phyloP scores from a whole-genome alignment of 1,140 invertebrate genomes.

The Ganaspis sp. region DNA sequence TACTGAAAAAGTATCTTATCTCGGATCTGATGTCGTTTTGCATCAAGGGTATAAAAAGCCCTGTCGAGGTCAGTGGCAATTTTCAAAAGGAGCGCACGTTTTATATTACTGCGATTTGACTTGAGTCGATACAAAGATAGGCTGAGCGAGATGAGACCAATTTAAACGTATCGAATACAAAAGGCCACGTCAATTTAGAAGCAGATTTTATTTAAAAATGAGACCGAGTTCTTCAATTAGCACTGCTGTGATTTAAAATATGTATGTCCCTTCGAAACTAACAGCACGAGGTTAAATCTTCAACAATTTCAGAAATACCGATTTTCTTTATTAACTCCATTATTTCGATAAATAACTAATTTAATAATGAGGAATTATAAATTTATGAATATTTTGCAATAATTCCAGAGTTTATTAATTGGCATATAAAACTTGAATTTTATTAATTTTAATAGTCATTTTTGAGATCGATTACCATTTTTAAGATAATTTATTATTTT shows the following conservation, averaged over 20 bases:
- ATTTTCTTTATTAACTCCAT: too few species aligned
- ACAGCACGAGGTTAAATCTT: background rate
- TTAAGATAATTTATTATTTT: too few species aligned
- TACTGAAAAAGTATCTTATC: too few species aligned
- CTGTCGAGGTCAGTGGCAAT: background rate
- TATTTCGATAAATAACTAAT: too few species aligned
- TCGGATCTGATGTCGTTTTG: background rate
- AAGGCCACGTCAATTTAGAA: constrained; percentile 23
- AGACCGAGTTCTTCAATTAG: constrained; percentile 12
- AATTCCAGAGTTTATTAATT: too few species aligned
- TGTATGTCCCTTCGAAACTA: background rate
- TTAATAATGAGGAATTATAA: too few species aligned
- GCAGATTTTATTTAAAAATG: constrained; percentile 19
- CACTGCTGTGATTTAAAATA: constrained; percentile 1
- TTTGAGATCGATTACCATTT: too few species aligned
- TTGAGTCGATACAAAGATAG: background rate
- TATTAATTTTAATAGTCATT: too few species aligned
- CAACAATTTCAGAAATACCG: too few species aligned
- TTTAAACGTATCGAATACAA: constrained; percentile 13
- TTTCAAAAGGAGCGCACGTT: background rate
- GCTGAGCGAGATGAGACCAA: constrained; percentile 3
- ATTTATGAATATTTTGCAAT: too few species aligned
- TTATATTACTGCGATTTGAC: background rate
- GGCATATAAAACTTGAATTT: too few species aligned
- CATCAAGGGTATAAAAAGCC: background rate